phyloP scores from a whole-genome alignment of 2,797 vertebrate species.

The Harpagifer antarcticus region DNA sequence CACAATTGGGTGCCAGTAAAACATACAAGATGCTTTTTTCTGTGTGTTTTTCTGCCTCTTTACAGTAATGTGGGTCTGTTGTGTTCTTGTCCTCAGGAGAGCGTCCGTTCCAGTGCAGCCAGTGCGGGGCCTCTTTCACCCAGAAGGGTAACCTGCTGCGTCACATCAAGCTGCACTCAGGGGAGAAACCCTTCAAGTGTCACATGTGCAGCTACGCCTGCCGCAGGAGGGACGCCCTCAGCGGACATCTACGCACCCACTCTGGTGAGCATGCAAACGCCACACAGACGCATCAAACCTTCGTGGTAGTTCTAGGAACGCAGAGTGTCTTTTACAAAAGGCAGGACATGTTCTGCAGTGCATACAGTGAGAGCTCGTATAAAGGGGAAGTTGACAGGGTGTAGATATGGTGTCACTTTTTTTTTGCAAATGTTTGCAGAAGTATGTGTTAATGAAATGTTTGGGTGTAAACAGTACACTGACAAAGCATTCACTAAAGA shows the following conservation, averaged over 20 bases:
- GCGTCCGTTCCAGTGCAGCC: slow-evolving; percentile 98
- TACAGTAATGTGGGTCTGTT: slow-evolving; percentile 47
- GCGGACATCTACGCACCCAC: slow-evolving; percentile 96
- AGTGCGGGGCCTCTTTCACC: slow-evolving; percentile 98
- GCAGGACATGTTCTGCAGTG: slow-evolving; percentile 28
- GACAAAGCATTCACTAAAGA: slow-evolving; percentile 9
- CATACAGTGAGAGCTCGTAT: slow-evolving; percentile 20
- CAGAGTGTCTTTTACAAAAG: slow-evolving; percentile 20
- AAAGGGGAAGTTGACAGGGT: slow-evolving; percentile 69
- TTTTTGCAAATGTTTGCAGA: slow-evolving; percentile 63
- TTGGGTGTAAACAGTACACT: slow-evolving; percentile 41
- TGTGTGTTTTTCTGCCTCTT: slow-evolving; percentile 27
- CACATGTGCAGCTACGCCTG: slow-evolving; percentile 99
- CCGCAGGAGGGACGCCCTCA: slow-evolving; percentile 97
- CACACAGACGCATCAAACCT: neutral
- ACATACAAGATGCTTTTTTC: neutral
- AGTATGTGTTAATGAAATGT: slow-evolving; percentile 54
- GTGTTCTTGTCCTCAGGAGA: slow-evolving; percentile 86
- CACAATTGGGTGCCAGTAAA: slow-evolving; percentile 20
- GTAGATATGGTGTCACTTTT: slow-evolving; percentile 67
- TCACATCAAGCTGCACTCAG: slow-evolving; percentile 98
- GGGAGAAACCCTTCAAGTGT: slow-evolving; percentile 99
- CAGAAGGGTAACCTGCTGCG: slow-evolving; percentile 99
- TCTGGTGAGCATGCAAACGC: slow-evolving; percentile 86
- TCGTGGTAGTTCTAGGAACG: neutral